Conservation (phyloP, 2,797 vertebrate species). For the Chelonia mydas region DNA sequence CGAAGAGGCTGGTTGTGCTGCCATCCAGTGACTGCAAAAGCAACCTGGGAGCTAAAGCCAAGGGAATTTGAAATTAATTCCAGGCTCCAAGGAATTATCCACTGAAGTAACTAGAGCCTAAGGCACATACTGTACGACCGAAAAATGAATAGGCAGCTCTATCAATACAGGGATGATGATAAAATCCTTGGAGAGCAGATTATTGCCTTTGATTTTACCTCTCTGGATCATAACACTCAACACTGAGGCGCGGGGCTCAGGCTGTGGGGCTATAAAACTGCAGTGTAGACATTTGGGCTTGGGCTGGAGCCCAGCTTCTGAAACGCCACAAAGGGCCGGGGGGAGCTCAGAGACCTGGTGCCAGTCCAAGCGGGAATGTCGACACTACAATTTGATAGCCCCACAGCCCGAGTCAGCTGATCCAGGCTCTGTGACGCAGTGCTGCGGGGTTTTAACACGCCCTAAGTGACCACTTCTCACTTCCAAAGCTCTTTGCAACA, state of each 20-base stretch:
- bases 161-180: not conserved
- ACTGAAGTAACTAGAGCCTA: fast-evolving
- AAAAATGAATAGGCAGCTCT: not conserved
- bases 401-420: not conserved
- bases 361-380: not conserved
- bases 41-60: not conserved
- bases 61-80: not conserved
- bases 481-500: not conserved
- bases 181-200: not conserved
- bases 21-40: not conserved
- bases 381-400: not conserved
- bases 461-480: not conserved
- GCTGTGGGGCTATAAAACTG: not conserved
- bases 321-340: not conserved
- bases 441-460: not conserved
- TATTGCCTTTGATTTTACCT: not conserved
- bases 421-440: not conserved
- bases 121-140: not conserved
- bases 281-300: not conserved
- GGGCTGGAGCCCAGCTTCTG: not conserved
- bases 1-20: fast-evolving
- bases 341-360: not conserved
- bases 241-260: not conserved
- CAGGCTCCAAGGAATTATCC: fast-evolving
- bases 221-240: not conserved